Evolutionary conservation across 2,888 invertebrate species (phyloP), one percentile per base, ranked within the genome.

Genomic region (Fabriciana adippe): DNA sequence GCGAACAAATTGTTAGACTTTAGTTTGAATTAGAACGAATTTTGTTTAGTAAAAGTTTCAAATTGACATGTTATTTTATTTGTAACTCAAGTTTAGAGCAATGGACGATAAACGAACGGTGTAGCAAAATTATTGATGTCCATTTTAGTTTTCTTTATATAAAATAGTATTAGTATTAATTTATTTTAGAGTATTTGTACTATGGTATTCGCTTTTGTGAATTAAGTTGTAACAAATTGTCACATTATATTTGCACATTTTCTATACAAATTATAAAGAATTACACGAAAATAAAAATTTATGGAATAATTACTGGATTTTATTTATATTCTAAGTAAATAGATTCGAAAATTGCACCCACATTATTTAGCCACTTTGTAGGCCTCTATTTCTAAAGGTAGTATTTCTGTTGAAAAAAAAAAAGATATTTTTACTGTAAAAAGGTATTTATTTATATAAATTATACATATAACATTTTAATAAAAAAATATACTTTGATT

Each of bases 171-270:
- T 75, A 72, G 72, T 73, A 75, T 76, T 77, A 74, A 78, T 81
- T 81, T 81, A 76, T 77, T 72, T 77, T 78, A 84, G 79, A 86
- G 85, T 88, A 82, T 84, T 66, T 82, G 74, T 82, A 79, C 74
- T 78, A 79, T 77, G 76, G 81, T 83, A 83, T 86, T 87, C 76
- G 81, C 81, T 85, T 86, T 80, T 78, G 79, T 87, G 82, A 84
- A 85, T 87, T 89, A 82, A 78, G 84, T 88, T 89, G 83, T 82
- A 86, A 85, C 74, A 74, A 62, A 74, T 85, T 83, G 76, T 89
- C 86, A 87, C 84, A 82, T 87, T 87, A 86, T 87, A 89, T 88
- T 90, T 89, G 92, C 91, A 92, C 91, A 85, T 87, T 89, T 88
- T 87, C 81, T 89, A 88, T 84, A 88, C 88, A 83, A 88, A 87